Conservation (phyloP, 2,113 vertebrate genomes). For the Larimichthys crocea region DNA sequence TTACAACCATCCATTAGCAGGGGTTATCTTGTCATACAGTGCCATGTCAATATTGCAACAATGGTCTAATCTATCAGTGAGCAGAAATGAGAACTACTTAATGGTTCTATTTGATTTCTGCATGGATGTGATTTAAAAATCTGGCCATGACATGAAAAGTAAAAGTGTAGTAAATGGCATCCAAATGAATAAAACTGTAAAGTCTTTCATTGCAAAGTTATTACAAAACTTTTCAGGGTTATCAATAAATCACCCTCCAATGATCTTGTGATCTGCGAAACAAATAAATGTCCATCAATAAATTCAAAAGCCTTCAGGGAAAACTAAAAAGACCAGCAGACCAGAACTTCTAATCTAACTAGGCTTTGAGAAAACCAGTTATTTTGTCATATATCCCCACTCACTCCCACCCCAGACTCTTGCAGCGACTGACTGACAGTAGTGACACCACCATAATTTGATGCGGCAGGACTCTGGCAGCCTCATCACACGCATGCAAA, state of each 20-base stretch:
- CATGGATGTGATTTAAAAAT: neutral
- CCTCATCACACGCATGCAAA: slow-evolving; percentile 70
- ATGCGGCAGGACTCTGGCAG: slow-evolving; percentile 73
- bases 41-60: neutral
- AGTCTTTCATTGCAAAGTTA: neutral
- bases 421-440: slow-evolving; percentile 66
- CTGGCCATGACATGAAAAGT: neutral
- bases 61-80: too few species aligned
- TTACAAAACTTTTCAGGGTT: slow-evolving; percentile 30
- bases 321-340: slow-evolving; percentile 37
- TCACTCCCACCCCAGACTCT: slow-evolving; percentile 44
- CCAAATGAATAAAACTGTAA: slow-evolving; percentile 13
- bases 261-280: slow-evolving; percentile 23
- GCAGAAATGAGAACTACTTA: neutral
- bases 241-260: slow-evolving; percentile 43
- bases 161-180: slow-evolving; percentile 12
- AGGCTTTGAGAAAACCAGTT: slow-evolving; percentile 48
- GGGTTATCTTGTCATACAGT: too few species aligned
- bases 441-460: slow-evolving; percentile 72
- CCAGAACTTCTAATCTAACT: slow-evolving; percentile 59
- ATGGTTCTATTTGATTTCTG: neutral
- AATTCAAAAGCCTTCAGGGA: slow-evolving; percentile 25
- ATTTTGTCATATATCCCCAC: slow-evolving; percentile 57
- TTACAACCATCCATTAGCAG: neutral
- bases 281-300: slow-evolving; percentile 34